These are phyloP conservation scores for Limenitis camilla DNA, from an alignment of 2,888 invertebrate genomes.

Conservation along the genomic window DNA sequence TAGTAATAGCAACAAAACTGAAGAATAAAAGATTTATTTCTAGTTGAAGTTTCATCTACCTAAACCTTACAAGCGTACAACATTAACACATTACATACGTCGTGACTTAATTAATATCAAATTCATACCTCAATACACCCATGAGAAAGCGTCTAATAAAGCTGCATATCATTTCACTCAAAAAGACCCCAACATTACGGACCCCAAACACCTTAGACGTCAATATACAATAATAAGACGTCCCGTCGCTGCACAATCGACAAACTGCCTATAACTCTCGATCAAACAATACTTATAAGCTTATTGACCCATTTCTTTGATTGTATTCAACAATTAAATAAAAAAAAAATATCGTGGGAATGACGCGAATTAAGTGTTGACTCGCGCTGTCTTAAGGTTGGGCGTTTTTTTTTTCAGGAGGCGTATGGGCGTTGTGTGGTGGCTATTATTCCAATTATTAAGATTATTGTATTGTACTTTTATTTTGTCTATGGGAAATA, in stretches of 20 bases:
- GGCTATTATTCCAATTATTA: constrained; percentile 41
- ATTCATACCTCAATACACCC: constrained; percentile 17
- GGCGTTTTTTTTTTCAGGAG: constrained; percentile 47
- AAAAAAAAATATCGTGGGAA: constrained; percentile 68
- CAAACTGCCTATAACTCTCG: constrained; percentile 70
- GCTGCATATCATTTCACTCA: constrained; percentile 71
- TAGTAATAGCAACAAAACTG: no score
- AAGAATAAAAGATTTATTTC: no score
- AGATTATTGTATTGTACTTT: constrained; percentile 20
- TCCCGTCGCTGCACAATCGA: constrained; percentile 62
- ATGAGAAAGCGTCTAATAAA: constrained; percentile 64
- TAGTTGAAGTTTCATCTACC: background rate
- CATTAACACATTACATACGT: background rate
- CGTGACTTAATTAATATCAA: constrained; percentile 19
- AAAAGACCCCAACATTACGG: constrained; percentile 48
- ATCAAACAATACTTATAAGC: constrained; percentile 62
- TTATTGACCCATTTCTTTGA: constrained; percentile 72
- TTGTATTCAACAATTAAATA: constrained; percentile 66
- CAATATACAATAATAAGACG: constrained; percentile 43
- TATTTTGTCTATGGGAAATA: constrained; percentile 22
- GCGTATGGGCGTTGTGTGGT: constrained; percentile 49
- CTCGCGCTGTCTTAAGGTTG: constrained; percentile 51
- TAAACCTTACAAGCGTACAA: background rate
- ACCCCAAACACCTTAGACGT: constrained; percentile 45
- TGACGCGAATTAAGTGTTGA: constrained; percentile 59